Evolutionary conservation across 2,888 invertebrate genomes (phyloP).

Genomic region (Gisinianus flammeolus): DNA sequence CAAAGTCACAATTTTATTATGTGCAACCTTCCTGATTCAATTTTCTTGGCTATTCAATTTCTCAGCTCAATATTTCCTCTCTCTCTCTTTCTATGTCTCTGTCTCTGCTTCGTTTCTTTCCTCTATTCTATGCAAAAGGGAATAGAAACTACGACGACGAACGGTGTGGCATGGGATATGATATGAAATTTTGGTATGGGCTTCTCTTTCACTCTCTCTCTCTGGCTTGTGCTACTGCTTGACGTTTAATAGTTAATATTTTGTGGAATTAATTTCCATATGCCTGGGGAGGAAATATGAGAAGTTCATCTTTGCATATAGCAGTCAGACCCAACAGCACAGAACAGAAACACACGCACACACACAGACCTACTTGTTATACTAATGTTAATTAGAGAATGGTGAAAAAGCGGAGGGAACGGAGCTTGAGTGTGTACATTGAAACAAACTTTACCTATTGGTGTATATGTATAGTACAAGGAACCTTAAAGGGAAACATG

Average conservation of each 20-base stretch:
- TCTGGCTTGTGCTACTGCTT: constrained; percentile 49
- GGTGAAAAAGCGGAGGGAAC: constrained; percentile 35
- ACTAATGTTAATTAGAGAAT: constrained; percentile 46
- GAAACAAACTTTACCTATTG: too few species aligned
- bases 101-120: constrained; percentile 32
- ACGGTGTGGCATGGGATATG: too few species aligned
- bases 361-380: constrained; percentile 36
- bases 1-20: constrained; percentile 54
- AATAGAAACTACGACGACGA: too few species aligned
- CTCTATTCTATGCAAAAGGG: too few species aligned
- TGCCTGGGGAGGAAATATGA: constrained; percentile 60
- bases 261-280: constrained; percentile 60
- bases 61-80: constrained; percentile 30
- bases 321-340: not conserved
- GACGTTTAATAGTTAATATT: constrained; percentile 60
- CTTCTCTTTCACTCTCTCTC: not conserved
- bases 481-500: too few species aligned
- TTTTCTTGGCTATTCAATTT: constrained; percentile 54
- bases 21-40: constrained; percentile 55
- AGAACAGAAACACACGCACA: not conserved
- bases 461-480: too few species aligned
- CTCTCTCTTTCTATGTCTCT: constrained; percentile 14
- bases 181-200: not conserved
- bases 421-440: not conserved
- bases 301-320: constrained; percentile 56